Evolutionary conservation across 2,113 vertebrate genomes (phyloP).

Genomic region (Urocitellus parryii): DNA sequence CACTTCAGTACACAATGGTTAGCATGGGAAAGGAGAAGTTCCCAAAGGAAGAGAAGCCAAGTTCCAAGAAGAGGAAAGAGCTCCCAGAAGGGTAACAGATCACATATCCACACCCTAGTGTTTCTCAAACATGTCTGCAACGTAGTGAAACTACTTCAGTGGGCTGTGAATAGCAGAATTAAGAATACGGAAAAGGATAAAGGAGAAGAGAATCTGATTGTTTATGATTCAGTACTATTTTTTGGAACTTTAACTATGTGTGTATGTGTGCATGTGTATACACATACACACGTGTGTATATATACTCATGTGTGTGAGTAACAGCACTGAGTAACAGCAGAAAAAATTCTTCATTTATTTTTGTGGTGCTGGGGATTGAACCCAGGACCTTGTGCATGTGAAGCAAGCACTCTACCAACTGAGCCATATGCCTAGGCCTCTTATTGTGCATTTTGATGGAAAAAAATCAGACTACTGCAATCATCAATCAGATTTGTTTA

Average conservation of each 20-base stretch:
- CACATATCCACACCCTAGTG: neutral
- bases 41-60: neutral
- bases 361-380: too few species aligned
- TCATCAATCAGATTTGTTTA: constrained; percentile 15
- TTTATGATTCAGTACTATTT: neutral
- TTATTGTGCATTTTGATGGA: neutral
- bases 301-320: too few species aligned
- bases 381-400: too few species aligned
- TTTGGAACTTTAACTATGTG: neutral
- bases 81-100: neutral
- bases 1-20: neutral
- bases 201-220: neutral
- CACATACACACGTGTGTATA: too few species aligned
- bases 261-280: neutral
- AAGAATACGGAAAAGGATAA: neutral
- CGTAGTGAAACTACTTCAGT: neutral
- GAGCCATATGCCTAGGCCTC: neutral
- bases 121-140: constrained; percentile 5
- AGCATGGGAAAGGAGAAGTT: neutral
- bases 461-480: neutral
- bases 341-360: constrained; percentile 16
- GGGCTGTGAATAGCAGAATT: neutral
- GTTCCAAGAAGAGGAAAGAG: neutral
- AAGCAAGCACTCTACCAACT: too few species aligned
- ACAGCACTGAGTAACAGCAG: neutral